Base-by-base conservation (phyloP, 2,797 vertebrate genomes). In the Cynopterus sphinx region DNA sequence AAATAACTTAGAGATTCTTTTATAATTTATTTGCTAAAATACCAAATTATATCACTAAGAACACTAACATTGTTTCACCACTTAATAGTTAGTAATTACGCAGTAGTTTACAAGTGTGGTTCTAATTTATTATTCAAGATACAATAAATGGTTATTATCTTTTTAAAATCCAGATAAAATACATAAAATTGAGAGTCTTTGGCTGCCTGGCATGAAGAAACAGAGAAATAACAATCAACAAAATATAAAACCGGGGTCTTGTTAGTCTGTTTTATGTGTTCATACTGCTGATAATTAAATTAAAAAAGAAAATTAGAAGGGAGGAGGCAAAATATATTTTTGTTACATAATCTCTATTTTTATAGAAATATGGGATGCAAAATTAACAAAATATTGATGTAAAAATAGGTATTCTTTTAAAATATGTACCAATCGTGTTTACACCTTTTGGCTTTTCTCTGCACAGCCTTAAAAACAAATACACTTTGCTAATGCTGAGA, bases 41-140 rank as follows among this genome's bases (percentile, higher is more conserved):
- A 86, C n/a, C 22, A 83, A 86, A 86, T 94, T 88, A 59, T 83
- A 67, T 79, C 70, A 77, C 65, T 73, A 85, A 28, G 31, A 78
- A 65, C 5, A 68, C 11, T 41, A 9, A 86, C 28, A 78, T 59
- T 89, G 39, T 67, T 87, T 89, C 24, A 39, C 3, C 74, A 51
- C 28, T 84, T 87, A 77, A 11, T 13, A 74, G 21, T 61, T 41
- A 51, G 59, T 6, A 92, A 85, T 90, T 73, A 71, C 9, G 55
- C 33, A 51, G n/a, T 36, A 46, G 15, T 31, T 10, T 22, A 43
- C 5, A 89, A 93, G 22, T 53, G n/a, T 46, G 15, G 21, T 31
- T 22, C 9, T 36, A 63, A 87, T 46, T 79, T 79, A 90, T 81
- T 91, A 70, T 36, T 6, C 13, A 78, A 36, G 9, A 43, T 31